Base-by-base conservation (phyloP, 2,888 invertebrate species). In the Mimachlamys varia region DNA sequence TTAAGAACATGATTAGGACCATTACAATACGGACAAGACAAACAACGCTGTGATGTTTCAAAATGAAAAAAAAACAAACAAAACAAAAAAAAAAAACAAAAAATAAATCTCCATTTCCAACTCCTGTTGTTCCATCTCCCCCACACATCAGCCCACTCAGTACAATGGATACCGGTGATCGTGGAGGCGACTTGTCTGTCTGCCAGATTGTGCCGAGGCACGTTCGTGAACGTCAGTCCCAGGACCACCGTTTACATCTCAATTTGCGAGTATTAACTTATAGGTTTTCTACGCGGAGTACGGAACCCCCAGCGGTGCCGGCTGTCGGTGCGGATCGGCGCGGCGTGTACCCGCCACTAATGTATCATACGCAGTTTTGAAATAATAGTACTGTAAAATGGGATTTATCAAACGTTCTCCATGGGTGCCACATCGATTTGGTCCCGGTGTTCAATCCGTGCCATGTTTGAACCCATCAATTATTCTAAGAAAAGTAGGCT, bases 301-400 rank as follows among this genome's bases (percentile, higher is more conserved):
- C 2, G 76, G 33, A 27, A 76, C 76, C 76, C 76, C 76, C 76
- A 76, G 76, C 17, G 76, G 76, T 76, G 76, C 76, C 2, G 33
- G 33, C 58, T 58, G 58, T 58, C 76, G 76, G 76, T 76, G 76
- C 58, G 76, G 76, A 76, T 76, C 27, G 76, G 27, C 76, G 17
- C 2, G 33, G 33, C 13, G 13, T 76, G 33, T 22, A 22, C 76
- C 76, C 33, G 2, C 12, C 76, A 10, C 22, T 76, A 76, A 27
- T 33, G 33, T 13, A 76, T 76, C 33, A 76, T 76, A 27, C 27
- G 33, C 15, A 27, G 76, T 76, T 76, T 76, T 27, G 76, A 76
- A 76, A 33, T 76, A 33, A 33, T 76, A 76, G 76, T 27, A 33
- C 76, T 76, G 76, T 76, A 33, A 33, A 76, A 76, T 76, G 33